Evolutionary conservation across 1,140 invertebrate genomes (phyloP).

Genomic region (Drosophila asahinai): DNA sequence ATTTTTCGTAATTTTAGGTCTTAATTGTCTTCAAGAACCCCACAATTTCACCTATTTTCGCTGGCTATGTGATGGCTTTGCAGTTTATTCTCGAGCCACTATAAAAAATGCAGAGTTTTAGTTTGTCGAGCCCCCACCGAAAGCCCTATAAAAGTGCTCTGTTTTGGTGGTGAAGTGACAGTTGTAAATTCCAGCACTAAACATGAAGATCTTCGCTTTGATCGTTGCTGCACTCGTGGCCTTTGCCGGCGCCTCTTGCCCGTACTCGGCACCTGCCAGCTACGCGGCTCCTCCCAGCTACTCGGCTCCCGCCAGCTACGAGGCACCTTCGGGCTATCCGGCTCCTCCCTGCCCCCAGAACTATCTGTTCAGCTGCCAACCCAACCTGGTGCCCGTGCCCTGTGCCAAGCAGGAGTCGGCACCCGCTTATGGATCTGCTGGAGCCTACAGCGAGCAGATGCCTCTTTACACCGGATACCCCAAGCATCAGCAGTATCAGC

Average conservation of each 20-base stretch:
- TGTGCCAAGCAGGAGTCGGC: slow-evolving; percentile 43
- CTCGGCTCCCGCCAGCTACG: slow-evolving; percentile 20
- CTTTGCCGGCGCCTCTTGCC: slow-evolving; percentile 36
- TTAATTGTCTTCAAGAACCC: background rate
- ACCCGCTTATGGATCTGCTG: slow-evolving; percentile 53
- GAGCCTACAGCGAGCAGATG: slow-evolving; percentile 66
- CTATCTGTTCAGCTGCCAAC: slow-evolving; percentile 79
- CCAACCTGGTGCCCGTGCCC: slow-evolving; percentile 63
- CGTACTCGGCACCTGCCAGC: slow-evolving; percentile 3
- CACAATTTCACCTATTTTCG: slow-evolving; percentile 7
- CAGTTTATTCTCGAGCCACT: slow-evolving; percentile 7
- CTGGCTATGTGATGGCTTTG: slow-evolving; percentile 7
- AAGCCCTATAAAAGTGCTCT: slow-evolving; percentile 21
- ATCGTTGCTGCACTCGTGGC: slow-evolving; percentile 31
- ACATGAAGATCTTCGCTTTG: slow-evolving; percentile 48
- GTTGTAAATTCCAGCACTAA: slow-evolving; percentile 16
- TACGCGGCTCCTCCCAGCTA: background rate
- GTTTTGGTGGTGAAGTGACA: background rate
- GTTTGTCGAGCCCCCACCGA: background rate
- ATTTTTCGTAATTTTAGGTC: no score
- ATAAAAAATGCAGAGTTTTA: slow-evolving; percentile 29
- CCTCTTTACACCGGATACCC: slow-evolving; percentile 46
- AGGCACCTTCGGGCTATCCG: slow-evolving; percentile 22
- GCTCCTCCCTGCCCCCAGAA: slow-evolving; percentile 71
- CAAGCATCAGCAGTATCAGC: slow-evolving; percentile 21